These are phyloP conservation scores for Drosophila silvestris DNA, from an alignment of 2,888 invertebrate genomes.

Conservation along the genomic window DNA sequence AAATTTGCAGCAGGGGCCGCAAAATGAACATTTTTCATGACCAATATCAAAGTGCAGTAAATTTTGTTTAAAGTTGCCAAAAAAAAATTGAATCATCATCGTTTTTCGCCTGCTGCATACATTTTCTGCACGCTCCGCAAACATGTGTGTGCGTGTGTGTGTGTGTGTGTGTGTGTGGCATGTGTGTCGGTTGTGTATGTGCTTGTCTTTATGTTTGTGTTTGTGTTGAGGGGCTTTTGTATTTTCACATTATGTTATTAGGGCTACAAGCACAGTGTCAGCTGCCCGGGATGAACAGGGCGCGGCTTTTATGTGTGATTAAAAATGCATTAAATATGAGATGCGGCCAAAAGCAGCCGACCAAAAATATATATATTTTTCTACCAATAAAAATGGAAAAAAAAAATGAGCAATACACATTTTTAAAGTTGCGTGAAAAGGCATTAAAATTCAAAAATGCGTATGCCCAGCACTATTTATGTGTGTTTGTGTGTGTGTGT, in stretches of 20 bases:
- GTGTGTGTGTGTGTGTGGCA: conserved; percentile 1
- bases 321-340: conserved; percentile 76
- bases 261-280: conserved; percentile 30
- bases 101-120: conserved; percentile 47
- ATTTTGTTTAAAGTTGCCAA: conserved; percentile 73
- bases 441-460: conserved; percentile 79
- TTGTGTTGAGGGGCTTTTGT: conserved; percentile 6
- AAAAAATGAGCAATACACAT: conserved; percentile 14
- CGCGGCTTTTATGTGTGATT: conserved; percentile 69
- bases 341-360: conserved; percentile 37
- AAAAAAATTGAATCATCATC: conserved; percentile 43
- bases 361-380: conserved; percentile 29
- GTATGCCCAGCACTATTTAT: conserved; percentile 38
- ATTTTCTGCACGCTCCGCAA: conserved; percentile 43
- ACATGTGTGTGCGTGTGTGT: neutral
- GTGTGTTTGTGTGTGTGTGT: conserved; percentile 5
- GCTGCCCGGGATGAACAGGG: conserved; percentile 19
- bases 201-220: conserved; percentile 2
- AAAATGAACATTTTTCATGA: conserved; percentile 71
- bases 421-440: conserved; percentile 62
- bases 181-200: conserved; percentile 1
- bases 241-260: conserved; percentile 62
- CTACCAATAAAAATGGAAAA: conserved; percentile 27
- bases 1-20: conserved; percentile 63
- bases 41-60: conserved; percentile 75